Conservation (phyloP, 2,113 vertebrate species). For the Eublepharis macularius region DNA sequence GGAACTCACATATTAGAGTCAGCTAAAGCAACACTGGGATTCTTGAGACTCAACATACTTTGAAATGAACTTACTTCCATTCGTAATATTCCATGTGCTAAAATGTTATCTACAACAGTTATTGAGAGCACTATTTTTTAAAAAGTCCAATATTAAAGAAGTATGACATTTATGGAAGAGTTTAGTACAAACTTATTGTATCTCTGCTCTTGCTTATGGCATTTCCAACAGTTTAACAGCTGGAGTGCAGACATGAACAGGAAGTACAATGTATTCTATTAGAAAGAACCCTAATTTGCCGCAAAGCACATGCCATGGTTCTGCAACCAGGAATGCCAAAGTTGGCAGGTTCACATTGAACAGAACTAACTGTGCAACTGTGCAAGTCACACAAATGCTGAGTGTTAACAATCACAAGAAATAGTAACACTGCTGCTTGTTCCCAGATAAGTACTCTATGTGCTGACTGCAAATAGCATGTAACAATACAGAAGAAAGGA, state of each 20-base stretch:
- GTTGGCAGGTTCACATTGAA: background rate
- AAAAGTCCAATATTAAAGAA: background rate
- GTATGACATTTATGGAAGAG: background rate
- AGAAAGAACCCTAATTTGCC: background rate
- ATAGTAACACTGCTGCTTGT: background rate
- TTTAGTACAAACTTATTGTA: background rate
- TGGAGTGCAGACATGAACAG: background rate
- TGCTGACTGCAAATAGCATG: background rate
- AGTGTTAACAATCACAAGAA: background rate
- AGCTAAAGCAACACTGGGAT: background rate
- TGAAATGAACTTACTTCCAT: background rate
- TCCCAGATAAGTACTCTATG: background rate
- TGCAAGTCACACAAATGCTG: background rate
- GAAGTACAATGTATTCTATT: background rate
- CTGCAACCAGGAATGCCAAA: background rate
- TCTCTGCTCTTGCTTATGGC: background rate
- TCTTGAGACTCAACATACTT: background rate
- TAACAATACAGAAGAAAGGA: background rate
- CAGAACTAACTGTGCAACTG: no score
- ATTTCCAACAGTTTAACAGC: background rate
- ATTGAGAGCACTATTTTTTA: slow-evolving; percentile 9
- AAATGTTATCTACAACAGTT: background rate
- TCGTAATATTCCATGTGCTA: background rate
- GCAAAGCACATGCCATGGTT: background rate
- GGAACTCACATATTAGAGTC: background rate